phyloP scores from a whole-genome alignment of 2,888 invertebrate species.

The Epistrophella euchroma region DNA sequence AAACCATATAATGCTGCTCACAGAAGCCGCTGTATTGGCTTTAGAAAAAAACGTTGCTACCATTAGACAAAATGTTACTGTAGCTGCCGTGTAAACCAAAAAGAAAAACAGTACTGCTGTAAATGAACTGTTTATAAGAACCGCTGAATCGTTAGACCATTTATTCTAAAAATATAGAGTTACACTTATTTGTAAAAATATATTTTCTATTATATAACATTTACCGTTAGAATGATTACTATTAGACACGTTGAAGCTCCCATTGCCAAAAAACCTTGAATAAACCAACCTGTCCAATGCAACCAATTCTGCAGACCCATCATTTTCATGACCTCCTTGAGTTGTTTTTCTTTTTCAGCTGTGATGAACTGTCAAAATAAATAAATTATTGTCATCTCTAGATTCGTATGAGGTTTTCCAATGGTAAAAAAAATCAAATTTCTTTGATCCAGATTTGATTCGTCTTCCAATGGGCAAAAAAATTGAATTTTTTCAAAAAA shows the following conservation, averaged over 20 bases:
- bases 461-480: too few species aligned
- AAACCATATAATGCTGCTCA: slow-evolving; percentile 90
- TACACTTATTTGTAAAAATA: background rate
- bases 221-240: slow-evolving; percentile 85
- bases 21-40: slow-evolving; percentile 90
- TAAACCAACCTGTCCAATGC: slow-evolving; percentile 93
- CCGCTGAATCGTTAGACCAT: slow-evolving; percentile 84
- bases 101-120: slow-evolving; percentile 88
- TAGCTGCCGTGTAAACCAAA: slow-evolving; percentile 87
- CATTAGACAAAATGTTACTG: slow-evolving; percentile 90
- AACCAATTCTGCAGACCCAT: slow-evolving; percentile 92
- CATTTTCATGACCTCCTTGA: slow-evolving; percentile 92
- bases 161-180: slow-evolving; percentile 78
- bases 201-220: slow-evolving; percentile 47
- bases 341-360: slow-evolving; percentile 76
- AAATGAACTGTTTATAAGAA: slow-evolving; percentile 88
- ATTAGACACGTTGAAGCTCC: slow-evolving; percentile 86
- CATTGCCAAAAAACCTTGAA: slow-evolving; percentile 88
- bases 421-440: too few species aligned
- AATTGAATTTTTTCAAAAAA: too few species aligned
- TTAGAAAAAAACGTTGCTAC: slow-evolving; percentile 90
- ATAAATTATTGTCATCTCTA: background rate
- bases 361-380: slow-evolving; percentile 78
- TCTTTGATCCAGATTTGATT: too few species aligned
- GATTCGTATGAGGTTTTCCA: too few species aligned